Evolutionary conservation across 2,888 invertebrate species (phyloP).

Genomic region (Diadromus collaris): DNA sequence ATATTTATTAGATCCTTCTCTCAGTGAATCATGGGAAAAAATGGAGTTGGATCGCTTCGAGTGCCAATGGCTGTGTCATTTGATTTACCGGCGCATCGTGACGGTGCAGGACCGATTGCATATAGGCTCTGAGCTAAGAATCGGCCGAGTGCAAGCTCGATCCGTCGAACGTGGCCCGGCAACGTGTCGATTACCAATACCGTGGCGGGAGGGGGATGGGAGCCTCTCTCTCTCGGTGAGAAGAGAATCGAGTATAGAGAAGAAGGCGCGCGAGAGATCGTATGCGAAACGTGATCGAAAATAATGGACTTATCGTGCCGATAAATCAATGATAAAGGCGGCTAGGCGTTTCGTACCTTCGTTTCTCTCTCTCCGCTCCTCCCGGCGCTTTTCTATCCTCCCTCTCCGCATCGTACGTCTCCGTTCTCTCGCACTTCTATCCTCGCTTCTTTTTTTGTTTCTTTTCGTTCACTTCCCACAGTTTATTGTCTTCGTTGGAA

Average conservation of each 20-base stretch:
- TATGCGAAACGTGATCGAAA: slow-evolving; percentile 67
- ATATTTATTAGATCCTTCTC: too few relatives aligned
- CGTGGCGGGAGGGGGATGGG: slow-evolving; percentile 13
- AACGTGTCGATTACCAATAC: slow-evolving; percentile 55
- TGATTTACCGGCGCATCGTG: background rate
- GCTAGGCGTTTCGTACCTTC: slow-evolving; percentile 54
- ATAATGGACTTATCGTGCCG: slow-evolving; percentile 68
- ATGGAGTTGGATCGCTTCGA: background rate
- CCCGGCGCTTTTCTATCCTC: slow-evolving; percentile 39
- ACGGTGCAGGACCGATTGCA: slow-evolving; percentile 4
- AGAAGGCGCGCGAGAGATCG: slow-evolving; percentile 42
- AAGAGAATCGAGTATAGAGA: slow-evolving; percentile 32
- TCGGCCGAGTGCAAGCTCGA: slow-evolving; percentile 18
- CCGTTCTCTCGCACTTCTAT: slow-evolving; percentile 41
- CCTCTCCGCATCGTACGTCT: slow-evolving; percentile 47
- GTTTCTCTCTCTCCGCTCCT: slow-evolving; percentile 36
- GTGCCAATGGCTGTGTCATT: slow-evolving; percentile 1
- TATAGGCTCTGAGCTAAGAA: slow-evolving; percentile 5
- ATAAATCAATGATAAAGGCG: slow-evolving; percentile 73
- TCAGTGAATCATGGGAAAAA: too few relatives aligned
- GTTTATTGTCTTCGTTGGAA: slow-evolving; percentile 65
- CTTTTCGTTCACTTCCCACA: slow-evolving; percentile 58
- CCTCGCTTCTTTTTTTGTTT: slow-evolving; percentile 2
- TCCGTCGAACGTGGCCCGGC: slow-evolving; percentile 42
- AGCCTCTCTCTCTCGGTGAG: background rate